Evolutionary conservation across 2,113 vertebrate genomes (phyloP).

Genomic region (Ailuropoda melanoleuca): DNA sequence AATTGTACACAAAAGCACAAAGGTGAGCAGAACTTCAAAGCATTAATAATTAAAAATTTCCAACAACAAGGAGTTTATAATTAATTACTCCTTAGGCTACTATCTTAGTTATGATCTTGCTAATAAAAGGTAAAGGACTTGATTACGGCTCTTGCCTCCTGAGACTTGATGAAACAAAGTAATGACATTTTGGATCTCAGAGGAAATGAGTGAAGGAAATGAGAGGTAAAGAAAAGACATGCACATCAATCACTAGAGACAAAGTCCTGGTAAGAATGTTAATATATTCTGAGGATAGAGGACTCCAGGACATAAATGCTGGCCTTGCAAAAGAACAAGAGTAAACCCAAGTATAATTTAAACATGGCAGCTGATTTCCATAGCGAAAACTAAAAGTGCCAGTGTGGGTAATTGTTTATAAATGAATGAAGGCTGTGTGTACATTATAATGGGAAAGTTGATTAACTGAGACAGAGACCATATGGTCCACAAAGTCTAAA

Average conservation of each 20-base stretch:
- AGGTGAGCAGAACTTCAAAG: neutral
- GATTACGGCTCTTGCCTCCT: fast-evolving
- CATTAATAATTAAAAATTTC: constrained; percentile 1
- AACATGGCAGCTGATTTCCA: neutral
- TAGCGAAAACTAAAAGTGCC: neutral
- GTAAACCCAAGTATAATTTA: neutral
- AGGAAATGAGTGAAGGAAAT: neutral
- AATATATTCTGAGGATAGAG: neutral
- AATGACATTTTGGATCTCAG: neutral
- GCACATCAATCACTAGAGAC: neutral
- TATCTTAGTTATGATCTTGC: neutral
- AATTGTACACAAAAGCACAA: neutral
- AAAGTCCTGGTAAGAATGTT: neutral
- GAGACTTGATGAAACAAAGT: neutral
- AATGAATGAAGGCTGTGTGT: neutral
- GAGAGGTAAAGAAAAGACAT: neutral
- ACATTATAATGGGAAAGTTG: neutral
- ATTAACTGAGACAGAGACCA: neutral
- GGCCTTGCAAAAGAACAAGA: neutral
- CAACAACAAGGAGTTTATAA: neutral
- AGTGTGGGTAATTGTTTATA: neutral
- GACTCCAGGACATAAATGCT: neutral
- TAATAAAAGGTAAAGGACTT: fast-evolving
- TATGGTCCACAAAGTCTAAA: neutral
- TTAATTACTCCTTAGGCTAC: constrained; percentile 10